Conservation (phyloP, 1,140 invertebrate species). For the Helicoverpa armigera region DNA sequence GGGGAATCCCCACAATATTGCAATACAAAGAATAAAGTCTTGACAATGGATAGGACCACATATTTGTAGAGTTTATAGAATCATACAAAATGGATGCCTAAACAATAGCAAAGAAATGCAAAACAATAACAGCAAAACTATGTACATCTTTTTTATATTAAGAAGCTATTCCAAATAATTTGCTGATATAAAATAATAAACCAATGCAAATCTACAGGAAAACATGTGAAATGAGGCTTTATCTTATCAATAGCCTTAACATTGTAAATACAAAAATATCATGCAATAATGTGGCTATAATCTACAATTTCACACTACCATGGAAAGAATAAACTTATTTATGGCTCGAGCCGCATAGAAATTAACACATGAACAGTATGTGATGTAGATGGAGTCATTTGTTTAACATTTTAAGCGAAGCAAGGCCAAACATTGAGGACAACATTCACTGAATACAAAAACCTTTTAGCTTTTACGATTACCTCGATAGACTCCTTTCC, state of each 20-base stretch:
- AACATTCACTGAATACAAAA: slow-evolving; percentile 19
- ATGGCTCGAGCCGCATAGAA: not conserved
- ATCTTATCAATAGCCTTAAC: slow-evolving; percentile 34
- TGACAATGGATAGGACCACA: too few species aligned
- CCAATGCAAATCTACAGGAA: not conserved
- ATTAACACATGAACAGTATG: slow-evolving; percentile 21
- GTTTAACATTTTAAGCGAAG: slow-evolving; percentile 26
- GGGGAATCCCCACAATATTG: too few species aligned
- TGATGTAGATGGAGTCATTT: not conserved
- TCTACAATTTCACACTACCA: not conserved
- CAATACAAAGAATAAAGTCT: too few species aligned
- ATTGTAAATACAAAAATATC: slow-evolving; percentile 9
- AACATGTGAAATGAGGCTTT: not conserved
- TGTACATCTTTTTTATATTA: not conserved
- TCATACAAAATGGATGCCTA: slow-evolving; percentile 13
- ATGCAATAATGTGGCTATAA: not conserved
- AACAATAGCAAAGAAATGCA: too few species aligned
- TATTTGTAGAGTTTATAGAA: too few species aligned
- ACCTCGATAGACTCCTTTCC: slow-evolving; percentile 87
- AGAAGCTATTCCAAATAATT: not conserved
- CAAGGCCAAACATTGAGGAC: slow-evolving; percentile 39
- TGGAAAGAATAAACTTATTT: slow-evolving; percentile 1
- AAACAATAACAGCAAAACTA: not conserved
- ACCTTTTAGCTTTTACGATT: slow-evolving; percentile 34
- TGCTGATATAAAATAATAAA: not conserved